A percentile compares a stretch with the other conserved stretches of the same genome.
These are phyloP conservation scores for Chamaetylas fuelleborni DNA, from an alignment of 2,113 vertebrate genomes.

Conservation along the genomic window DNA sequence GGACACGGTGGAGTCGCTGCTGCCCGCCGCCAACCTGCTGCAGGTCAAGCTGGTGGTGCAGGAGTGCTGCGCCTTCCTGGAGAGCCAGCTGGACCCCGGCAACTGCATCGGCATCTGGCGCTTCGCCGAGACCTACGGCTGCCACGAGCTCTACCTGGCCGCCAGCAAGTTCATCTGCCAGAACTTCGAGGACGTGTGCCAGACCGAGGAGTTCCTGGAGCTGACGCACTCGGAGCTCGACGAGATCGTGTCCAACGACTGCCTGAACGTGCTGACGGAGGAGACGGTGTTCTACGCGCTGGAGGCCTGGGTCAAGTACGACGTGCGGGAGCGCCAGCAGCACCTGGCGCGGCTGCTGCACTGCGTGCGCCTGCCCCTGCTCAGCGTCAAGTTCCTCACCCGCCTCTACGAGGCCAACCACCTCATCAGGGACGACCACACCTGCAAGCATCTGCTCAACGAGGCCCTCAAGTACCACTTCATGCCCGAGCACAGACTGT, in stretches of 20 bases:
- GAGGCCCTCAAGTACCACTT: conserved; percentile 99
- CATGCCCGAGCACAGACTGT: conserved; percentile 97
- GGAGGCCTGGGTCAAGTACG: conserved; percentile 96
- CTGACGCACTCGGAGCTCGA: conserved; percentile 90
- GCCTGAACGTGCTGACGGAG: conserved; percentile 93
- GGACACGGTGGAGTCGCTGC: conserved; percentile 94
- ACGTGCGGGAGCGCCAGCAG: conserved; percentile 91
- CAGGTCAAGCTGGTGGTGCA: conserved; percentile 96
- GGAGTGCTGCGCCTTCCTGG: conserved; percentile 95
- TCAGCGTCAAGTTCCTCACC: conserved; percentile 97
- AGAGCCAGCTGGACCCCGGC: conserved; percentile 93
- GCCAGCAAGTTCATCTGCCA: conserved; percentile 95
- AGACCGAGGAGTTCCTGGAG: conserved; percentile 95
- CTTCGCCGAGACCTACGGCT: conserved; percentile 96
- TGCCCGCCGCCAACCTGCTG: conserved; percentile 96
- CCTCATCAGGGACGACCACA: conserved; percentile 94
- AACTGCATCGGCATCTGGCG: conserved; percentile 98
- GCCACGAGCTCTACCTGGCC: conserved; percentile 91
- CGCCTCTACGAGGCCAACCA: conserved; percentile 97
- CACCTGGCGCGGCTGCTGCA: conserved; percentile 91
- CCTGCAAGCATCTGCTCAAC: conserved; percentile 95
- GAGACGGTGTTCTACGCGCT: conserved; percentile 94
- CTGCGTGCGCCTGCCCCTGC: conserved; percentile 91
- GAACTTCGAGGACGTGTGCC: conserved; percentile 96
- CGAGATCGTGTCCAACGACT: conserved; percentile 96